A percentile compares a stretch with the other conserved stretches of the same genome.
These are phyloP conservation scores for Eustalomyia histrio DNA, from an alignment of 2,888 invertebrate species.

Conservation along the genomic window DNA sequence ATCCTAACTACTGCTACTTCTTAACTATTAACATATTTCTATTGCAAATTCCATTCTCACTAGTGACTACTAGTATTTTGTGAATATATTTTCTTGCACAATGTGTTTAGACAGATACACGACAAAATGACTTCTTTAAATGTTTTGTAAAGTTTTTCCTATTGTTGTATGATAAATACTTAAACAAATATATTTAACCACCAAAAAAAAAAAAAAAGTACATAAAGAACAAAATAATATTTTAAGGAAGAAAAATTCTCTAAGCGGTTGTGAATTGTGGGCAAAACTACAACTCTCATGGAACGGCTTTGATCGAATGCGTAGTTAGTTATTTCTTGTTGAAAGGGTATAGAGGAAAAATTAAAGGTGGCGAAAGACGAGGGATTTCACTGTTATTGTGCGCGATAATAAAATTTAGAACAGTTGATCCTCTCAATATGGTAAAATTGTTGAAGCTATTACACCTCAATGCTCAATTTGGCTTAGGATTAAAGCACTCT, in stretches of 20 bases:
- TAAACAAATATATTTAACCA: slow-evolving; percentile 21
- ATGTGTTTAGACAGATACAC: background rate
- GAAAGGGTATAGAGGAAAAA: no score
- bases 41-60: background rate
- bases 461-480: no score
- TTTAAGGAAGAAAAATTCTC: background rate
- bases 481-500: no score
- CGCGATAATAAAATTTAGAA: no score
- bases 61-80: background rate
- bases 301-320: background rate
- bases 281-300: background rate
- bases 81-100: background rate
- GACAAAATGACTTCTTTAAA: slow-evolving; percentile 17
- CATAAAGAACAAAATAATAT: slow-evolving; percentile 6
- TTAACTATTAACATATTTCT: background rate
- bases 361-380: no score
- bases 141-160: background rate
- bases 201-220: slow-evolving; percentile 2
- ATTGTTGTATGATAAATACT: slow-evolving; percentile 20
- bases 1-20: background rate
- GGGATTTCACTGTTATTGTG: no score
- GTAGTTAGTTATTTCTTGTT: background rate
- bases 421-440: no score
- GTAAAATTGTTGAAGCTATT: no score
- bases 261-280: slow-evolving; percentile 10